Conservation (phyloP, 2,113 vertebrate genomes). For the Carassius gibelio region DNA sequence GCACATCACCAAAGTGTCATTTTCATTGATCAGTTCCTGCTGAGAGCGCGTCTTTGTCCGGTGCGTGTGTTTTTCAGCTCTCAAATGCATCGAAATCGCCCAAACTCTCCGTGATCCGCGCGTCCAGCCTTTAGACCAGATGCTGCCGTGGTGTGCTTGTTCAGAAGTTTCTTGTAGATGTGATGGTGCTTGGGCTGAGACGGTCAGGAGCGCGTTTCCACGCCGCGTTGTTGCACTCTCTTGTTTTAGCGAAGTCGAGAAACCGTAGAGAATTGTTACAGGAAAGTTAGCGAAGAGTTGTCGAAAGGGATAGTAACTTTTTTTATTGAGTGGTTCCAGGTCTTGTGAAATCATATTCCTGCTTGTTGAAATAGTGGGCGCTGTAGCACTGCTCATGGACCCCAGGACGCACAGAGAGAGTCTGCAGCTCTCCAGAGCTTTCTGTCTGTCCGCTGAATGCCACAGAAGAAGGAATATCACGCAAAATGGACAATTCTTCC, state of each 20-base stretch:
- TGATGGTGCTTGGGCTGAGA: conserved; percentile 70
- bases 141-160: conserved; percentile 59
- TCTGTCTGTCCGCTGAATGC: conserved; percentile 63
- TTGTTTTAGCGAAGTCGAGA: conserved; percentile 51
- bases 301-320: conserved; percentile 84
- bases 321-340: conserved; percentile 77
- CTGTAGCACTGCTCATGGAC: conserved; percentile 84
- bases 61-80: conserved; percentile 58
- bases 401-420: conserved; percentile 65
- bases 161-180: conserved; percentile 68
- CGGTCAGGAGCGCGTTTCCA: conserved; percentile 42
- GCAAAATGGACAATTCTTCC: conserved; percentile 46
- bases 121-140: conserved; percentile 58
- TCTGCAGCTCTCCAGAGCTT: conserved; percentile 63
- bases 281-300: conserved; percentile 87
- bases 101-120: conserved; percentile 57
- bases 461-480: conserved; percentile 70
- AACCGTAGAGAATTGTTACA: conserved; percentile 63
- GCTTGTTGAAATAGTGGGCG: conserved; percentile 93
- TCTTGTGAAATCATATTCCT: conserved; percentile 90
- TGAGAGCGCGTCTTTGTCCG: conserved; percentile 70
- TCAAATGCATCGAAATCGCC: conserved; percentile 38
- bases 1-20: conserved; percentile 70
- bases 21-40: conserved; percentile 76
- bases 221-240: conserved; percentile 59